Evolutionary conservation across 1,140 invertebrate species (phyloP).

Genomic region (Drosophila mayri): DNA sequence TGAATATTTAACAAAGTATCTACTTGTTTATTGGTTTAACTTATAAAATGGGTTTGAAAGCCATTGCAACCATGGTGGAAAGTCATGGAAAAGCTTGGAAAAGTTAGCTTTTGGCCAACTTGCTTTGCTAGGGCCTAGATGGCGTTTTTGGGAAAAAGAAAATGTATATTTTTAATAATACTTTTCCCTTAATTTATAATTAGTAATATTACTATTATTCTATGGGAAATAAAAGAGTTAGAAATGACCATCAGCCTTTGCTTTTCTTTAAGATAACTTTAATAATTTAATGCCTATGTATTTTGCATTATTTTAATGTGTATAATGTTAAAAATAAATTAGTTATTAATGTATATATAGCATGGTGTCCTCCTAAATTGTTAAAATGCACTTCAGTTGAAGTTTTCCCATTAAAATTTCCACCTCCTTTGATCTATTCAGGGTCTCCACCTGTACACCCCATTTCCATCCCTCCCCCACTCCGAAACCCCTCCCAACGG

Average conservation of each 20-base stretch:
- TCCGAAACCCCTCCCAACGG: constrained; percentile 1
- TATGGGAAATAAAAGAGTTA: neutral
- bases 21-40: neutral
- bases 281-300: neutral
- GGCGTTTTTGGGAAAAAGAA: neutral
- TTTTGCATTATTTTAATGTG: neutral
- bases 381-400: neutral
- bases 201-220: neutral
- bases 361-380: neutral
- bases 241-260: no score
- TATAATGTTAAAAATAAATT: no score
- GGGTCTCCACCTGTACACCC: constrained; percentile 12
- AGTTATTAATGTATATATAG: no score
- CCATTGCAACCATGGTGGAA: neutral
- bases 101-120: constrained; percentile 5
- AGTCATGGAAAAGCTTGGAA: neutral
- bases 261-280: neutral
- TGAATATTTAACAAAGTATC: constrained; percentile 50
- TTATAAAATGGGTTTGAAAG: neutral
- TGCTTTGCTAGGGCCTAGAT: neutral
- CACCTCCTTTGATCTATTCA: constrained; percentile 25
- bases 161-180: neutral
- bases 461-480: neutral
- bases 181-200: neutral
- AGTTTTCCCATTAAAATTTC: constrained; percentile 10